These are phyloP conservation scores for Dysmachus trigonus DNA, from an alignment of 2,888 invertebrate genomes.

Conservation along the genomic window DNA sequence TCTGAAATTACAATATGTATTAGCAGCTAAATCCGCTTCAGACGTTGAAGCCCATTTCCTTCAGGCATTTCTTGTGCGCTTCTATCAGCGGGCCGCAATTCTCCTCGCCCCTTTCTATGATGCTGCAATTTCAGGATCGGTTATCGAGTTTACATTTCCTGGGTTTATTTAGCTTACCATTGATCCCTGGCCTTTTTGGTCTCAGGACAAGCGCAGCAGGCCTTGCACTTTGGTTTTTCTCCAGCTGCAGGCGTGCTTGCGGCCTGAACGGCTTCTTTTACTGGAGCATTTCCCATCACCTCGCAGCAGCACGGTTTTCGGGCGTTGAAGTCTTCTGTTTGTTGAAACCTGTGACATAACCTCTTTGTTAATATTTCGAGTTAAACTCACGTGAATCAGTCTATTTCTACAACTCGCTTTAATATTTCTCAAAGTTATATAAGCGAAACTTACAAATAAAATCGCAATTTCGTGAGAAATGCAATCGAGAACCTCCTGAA, in stretches of 20 bases:
- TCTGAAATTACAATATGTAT: background rate
- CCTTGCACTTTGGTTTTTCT: slow-evolving; percentile 83
- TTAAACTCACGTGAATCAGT: background rate
- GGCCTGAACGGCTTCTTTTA: slow-evolving; percentile 66
- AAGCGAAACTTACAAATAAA: background rate
- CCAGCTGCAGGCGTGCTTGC: slow-evolving; percentile 57
- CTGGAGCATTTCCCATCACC: slow-evolving; percentile 68
- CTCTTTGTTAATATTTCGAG: background rate
- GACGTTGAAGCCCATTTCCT: slow-evolving; percentile 94
- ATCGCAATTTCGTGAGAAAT: background rate
- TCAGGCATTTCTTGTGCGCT: slow-evolving; percentile 97
- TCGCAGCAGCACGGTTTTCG: background rate
- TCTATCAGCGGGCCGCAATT: slow-evolving; percentile 90
- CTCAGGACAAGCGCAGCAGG: slow-evolving; percentile 98
- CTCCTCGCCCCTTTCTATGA: slow-evolving; percentile 90
- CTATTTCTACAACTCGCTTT: background rate
- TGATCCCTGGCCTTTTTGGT: slow-evolving; percentile 89
- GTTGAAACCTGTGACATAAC: slow-evolving; percentile 12
- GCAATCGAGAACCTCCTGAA: background rate
- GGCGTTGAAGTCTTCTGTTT: background rate
- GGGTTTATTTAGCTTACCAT: slow-evolving; percentile 72
- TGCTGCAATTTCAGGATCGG: slow-evolving; percentile 69
- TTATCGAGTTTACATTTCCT: background rate
- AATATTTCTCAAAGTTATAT: background rate
- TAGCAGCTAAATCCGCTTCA: slow-evolving; percentile 59